Percentiles rank a stretch among this genome's conserved stretches.
phyloP scores from a whole-genome alignment of 2,888 invertebrate species.

The Sminthurides aquaticus region DNA sequence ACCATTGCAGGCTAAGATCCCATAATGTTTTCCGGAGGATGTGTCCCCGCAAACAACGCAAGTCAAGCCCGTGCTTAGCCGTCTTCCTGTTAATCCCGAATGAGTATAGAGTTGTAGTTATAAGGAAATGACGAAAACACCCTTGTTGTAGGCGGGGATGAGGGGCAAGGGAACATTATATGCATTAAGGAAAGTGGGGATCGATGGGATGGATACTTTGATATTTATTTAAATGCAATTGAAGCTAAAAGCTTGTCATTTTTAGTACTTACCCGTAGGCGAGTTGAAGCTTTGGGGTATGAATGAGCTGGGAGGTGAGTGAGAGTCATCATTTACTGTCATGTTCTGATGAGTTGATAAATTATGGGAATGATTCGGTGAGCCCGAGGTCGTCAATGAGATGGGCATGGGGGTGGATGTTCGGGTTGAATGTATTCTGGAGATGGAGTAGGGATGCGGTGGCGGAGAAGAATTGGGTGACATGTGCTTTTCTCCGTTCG shows the following conservation, averaged over 20 bases:
- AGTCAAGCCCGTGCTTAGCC: constrained; percentile 62
- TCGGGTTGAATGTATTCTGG: constrained; percentile 38
- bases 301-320: constrained; percentile 35
- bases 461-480: constrained; percentile 40
- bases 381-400: constrained; percentile 35
- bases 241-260: too few relatives aligned
- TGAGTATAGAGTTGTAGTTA: too few relatives aligned
- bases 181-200: too few relatives aligned
- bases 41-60: constrained; percentile 97
- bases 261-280: constrained; percentile 38
- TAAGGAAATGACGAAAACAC: too few relatives aligned
- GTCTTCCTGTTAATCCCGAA: constrained; percentile 37
- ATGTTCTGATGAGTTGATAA: constrained; percentile 33
- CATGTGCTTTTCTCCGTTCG: constrained; percentile 31
- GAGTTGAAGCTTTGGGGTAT: constrained; percentile 41
- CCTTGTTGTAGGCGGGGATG: too few relatives aligned
- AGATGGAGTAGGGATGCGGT: constrained; percentile 42
- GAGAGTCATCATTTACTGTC: constrained; percentile 36
- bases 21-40: constrained; percentile 94
- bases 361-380: constrained; percentile 35
- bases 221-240: too few relatives aligned
- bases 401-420: constrained; percentile 41
- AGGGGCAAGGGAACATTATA: too few relatives aligned
- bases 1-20: constrained; percentile 96
- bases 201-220: background rate